phyloP scores from a whole-genome alignment of 2,888 invertebrate genomes.

The Acronicta psi region DNA sequence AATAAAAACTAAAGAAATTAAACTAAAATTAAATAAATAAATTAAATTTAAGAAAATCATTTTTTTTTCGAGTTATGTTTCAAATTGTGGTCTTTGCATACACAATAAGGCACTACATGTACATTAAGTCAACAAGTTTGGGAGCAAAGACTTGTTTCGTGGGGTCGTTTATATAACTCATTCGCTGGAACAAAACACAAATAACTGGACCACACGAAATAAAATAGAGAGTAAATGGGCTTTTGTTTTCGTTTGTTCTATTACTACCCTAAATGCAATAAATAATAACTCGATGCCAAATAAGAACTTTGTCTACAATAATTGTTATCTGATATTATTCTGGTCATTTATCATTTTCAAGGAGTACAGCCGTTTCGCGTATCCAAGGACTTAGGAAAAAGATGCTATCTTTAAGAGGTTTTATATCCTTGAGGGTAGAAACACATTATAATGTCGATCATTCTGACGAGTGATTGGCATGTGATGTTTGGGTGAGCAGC shows the following conservation, averaged over 20 bases:
- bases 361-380: conserved; percentile 10
- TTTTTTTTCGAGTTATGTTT: too few species aligned
- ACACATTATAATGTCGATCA: conserved; percentile 54
- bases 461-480: conserved; percentile 38
- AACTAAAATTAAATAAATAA: too few species aligned
- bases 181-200: too few species aligned
- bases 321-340: conserved; percentile 9
- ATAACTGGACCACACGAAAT: too few species aligned
- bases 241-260: background rate
- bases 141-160: too few species aligned
- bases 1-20: too few species aligned
- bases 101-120: too few species aligned
- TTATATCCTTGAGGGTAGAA: conserved; percentile 32
- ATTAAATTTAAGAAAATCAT: too few species aligned
- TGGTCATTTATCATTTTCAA: conserved; percentile 42
- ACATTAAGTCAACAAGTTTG: too few species aligned
- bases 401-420: conserved; percentile 31
- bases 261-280: background rate
- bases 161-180: too few species aligned
- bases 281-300: conserved; percentile 2
- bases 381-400: conserved; percentile 26
- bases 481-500: conserved; percentile 29
- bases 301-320: conserved; percentile 5
- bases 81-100: too few species aligned
- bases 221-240: too few species aligned